Percentiles rank a stretch among this genome's conserved stretches.
These are phyloP conservation scores for Allacma fusca DNA, from an alignment of 2,888 invertebrate species.

Conservation along the genomic window DNA sequence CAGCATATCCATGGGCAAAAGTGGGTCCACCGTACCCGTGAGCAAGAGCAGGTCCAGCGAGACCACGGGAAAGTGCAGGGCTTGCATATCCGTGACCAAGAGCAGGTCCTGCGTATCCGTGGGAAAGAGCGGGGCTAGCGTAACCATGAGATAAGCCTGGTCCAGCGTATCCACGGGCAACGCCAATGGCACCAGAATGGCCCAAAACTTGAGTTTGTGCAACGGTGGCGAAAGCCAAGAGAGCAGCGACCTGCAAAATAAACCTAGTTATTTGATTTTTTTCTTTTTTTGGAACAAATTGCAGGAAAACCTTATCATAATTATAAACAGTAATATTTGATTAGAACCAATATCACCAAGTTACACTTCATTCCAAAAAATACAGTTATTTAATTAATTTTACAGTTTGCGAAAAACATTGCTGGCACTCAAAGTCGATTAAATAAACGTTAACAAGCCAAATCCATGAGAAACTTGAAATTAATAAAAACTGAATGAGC, in stretches of 20 bases:
- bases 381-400: too few species aligned
- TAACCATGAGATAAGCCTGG: not conserved
- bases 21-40: not conserved
- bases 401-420: too few species aligned
- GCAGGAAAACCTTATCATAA: too few species aligned
- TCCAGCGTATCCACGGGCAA: slow-evolving; percentile 2
- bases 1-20: not conserved
- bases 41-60: not conserved
- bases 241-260: slow-evolving; percentile 27
- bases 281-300: too few species aligned
- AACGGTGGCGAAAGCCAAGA: slow-evolving; percentile 39
- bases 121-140: slow-evolving; percentile 11
- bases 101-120: slow-evolving; percentile 23
- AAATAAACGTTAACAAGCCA: too few species aligned
- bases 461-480: too few species aligned
- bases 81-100: slow-evolving; percentile 22
- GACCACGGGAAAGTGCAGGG: slow-evolving; percentile 22
- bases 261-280: not conserved
- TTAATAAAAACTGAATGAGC: too few species aligned
- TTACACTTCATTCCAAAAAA: too few species aligned
- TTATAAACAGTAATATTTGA: too few species aligned
- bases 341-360: too few species aligned
- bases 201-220: slow-evolving; percentile 30
- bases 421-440: too few species aligned
- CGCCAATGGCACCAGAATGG: not conserved